Evolutionary conservation across 30 jellyfish, hydroid and myxozoan species (phyloP).

Genomic region (Hydractinia symbiolongicarpus): DNA sequence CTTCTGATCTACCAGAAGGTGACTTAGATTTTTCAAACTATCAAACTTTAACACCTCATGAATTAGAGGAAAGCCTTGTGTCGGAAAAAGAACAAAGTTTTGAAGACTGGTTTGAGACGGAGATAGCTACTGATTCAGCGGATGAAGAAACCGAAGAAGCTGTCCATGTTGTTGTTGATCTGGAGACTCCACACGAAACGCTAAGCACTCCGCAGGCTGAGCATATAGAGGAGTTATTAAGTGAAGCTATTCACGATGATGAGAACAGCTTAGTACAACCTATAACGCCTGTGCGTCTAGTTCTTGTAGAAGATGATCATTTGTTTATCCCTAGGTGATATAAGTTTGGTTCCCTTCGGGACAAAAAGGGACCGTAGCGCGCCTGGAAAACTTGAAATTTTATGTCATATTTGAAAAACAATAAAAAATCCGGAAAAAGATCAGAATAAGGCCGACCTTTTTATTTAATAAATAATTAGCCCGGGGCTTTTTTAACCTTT

Average conservation of each 20-base stretch:
- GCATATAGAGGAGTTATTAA: background rate
- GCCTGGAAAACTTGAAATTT: too few species aligned
- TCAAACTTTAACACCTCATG: background rate
- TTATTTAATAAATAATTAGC: too few species aligned
- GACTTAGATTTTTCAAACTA: background rate
- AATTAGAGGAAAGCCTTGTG: too few species aligned
- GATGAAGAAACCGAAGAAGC: slow-evolving; percentile 26
- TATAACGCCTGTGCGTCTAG: background rate
- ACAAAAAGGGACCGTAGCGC: too few species aligned
- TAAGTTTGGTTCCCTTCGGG: too few species aligned
- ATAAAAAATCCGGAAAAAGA: too few species aligned
- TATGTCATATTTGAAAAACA: too few species aligned
- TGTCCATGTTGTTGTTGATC: background rate
- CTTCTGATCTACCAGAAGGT: background rate
- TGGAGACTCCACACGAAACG: background rate
- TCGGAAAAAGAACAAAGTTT: background rate
- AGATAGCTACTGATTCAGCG: slow-evolving; percentile 15
- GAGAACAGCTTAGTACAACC: background rate
- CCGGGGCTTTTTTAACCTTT: too few species aligned
- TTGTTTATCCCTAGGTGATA: background rate
- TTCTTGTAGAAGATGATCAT: background rate
- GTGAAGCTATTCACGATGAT: slow-evolving; percentile 7
- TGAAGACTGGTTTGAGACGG: slow-evolving; percentile 14
- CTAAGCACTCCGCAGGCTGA: background rate
- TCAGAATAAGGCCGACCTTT: too few species aligned